Conservation (phyloP, 2,113 vertebrate species). For the Boulengeromyrus knoepffleri region DNA sequence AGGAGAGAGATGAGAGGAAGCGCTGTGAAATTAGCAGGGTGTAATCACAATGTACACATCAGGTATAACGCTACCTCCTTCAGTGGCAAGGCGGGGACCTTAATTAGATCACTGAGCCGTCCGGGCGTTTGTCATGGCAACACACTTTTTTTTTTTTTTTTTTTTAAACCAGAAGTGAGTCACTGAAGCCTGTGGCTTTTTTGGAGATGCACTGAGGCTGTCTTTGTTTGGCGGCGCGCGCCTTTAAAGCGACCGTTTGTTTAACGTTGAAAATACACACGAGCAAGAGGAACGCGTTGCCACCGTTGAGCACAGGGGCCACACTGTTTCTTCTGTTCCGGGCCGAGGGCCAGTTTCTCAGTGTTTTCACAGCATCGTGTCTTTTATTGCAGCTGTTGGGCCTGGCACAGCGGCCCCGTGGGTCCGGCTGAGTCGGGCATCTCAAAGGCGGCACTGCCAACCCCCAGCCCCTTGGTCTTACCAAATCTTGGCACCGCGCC, state of each 20-base stretch:
- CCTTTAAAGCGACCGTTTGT: background rate
- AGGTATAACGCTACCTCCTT: background rate
- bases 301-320: background rate
- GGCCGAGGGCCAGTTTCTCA: background rate
- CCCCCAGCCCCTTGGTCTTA: background rate
- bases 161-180: background rate
- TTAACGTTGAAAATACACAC: background rate
- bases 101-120: background rate
- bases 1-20: background rate
- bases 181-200: background rate
- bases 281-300: background rate
- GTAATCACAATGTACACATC: background rate
- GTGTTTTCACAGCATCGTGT: background rate
- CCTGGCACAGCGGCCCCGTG: background rate
- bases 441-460: background rate
- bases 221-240: background rate
- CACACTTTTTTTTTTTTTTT: background rate
- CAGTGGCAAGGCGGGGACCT: background rate
- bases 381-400: background rate
- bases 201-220: background rate
- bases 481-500: conserved; percentile 4
- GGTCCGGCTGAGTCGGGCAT: background rate
- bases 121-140: background rate
- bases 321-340: background rate
- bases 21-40: background rate